Base-by-base conservation (phyloP, 2,888 invertebrate genomes). In the Omphaloscelis lunosa region DNA sequence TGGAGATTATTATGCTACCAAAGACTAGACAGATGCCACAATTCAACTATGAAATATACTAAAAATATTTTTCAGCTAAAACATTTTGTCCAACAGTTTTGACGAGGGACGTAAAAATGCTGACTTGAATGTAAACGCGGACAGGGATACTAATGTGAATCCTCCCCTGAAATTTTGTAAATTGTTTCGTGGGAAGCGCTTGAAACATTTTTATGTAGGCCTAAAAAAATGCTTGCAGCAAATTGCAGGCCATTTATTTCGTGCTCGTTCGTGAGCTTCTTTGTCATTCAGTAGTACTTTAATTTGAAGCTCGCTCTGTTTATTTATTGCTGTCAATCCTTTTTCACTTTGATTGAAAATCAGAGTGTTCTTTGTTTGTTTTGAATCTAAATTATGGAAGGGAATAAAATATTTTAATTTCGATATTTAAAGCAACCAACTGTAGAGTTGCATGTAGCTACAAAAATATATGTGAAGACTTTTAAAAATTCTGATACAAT, bases 181-280 rank as follows among this genome's bases (percentile, higher is more conserved):
- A 79, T 83, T 82, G 63, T 81, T 79, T 66, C n/a, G 45, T 39
- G 53, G 59, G 61, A 39, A 59, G 34, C 69, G 56, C 62, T 71
- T 53, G 72, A 77, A 86, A 69, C 17, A 41, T 65, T 84, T 76
- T 68, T 76, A 59, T 63, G 62, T 74, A 56, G 58, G 23, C 23
- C 45, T 53, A 68, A 73, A 77, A 58, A 75, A 84, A 86, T 75
- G 65, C 67, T 71, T 84, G 65, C n/a, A 67, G 51, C 4, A 75
- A 73, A 77, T 73, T n/a, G 65, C 41, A 62, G 23, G 20, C 27
- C 12, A 66, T 80, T 80, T 86, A 67, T 77, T 59, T 27, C 48
- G 65, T 63, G 20, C 59, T 73, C 15, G n/a, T 66, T 77, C 20
- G 11, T 53, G 17, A 27, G 27, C 9, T 15, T 56, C n/a, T 41